Evolutionary conservation across 2,888 invertebrate genomes (phyloP), one percentile per base, ranked within the genome.

Genomic region (Oligia fasciuncula): DNA sequence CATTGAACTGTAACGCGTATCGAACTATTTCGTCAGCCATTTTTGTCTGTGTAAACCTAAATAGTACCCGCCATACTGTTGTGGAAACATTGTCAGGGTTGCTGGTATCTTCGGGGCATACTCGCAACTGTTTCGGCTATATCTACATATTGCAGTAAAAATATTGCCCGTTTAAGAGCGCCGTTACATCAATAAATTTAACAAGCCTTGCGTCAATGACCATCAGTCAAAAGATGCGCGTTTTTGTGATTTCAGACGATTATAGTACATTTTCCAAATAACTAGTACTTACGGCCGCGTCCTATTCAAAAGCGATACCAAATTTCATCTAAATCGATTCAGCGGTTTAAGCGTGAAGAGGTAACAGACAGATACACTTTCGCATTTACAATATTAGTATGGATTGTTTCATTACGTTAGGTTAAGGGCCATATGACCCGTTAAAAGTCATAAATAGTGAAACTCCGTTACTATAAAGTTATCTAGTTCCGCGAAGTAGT

Each of bases 251-350:
- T 35, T 49, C 29, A 49, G 60, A 19, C 57, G 19, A 35, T 19
- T 46, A 35, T 29, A 68, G 77, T 78, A 67, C 14, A 73, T 73
- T 83, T 77, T 83, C 80, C 81, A 89, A 88, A 85, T 81, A 86
- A 89, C 84, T 76, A 77, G 67, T 63, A 77, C 63, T 51, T 65
- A 60, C 57, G 9, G n/a, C 57, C 57, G 57, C n/a, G n/a, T 60
- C n/a, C 11, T n/a, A 60, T 13, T 60, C 57, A 60, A n/a, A 60
- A 60, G n/a, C 57, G n/a, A 60, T 40, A 40, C 5, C 5, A 40
- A 40, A 40, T 40, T 40, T 40, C 40, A n/a, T 40, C 40, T 6
- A 40, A 40, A 40, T 40, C 40, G 40, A 5, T 40, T 40, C 40
- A 40, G 40, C 40, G 0, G 40, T 40, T 40, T 40, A 40, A 40